Evolutionary conservation across 2,888 invertebrate species (phyloP), one percentile per base, ranked within the genome.

Genomic region (Microctonus aethiopoides): DNA sequence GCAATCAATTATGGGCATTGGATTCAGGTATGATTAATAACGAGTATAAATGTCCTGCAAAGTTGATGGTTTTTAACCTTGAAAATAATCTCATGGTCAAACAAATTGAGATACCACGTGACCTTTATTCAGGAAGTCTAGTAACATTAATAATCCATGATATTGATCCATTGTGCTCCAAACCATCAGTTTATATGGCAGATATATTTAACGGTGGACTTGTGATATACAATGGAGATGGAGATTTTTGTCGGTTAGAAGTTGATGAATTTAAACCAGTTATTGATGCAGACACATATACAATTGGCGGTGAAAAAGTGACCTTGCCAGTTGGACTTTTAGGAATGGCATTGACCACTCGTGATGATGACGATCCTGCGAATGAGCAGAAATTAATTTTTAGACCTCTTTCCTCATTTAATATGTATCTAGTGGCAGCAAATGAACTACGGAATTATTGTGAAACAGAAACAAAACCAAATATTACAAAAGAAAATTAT

Each of bases 41-140:
- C 0, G 76, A 79, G 1, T 89, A 89, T 77, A 80, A 87, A 16
- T 95, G 94, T 77, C 89, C 90, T 0, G 91, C 94, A 0, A 92
- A 94, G 83, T 84, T 94, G 11, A 84, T 94, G 0, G 91, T 92
- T 0, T 93, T 94, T 79, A 13, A 94, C 83, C 84, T 94, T 65
- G 80, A 80, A 57, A 91, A 88, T 0, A 82, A 85, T 65, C 3
- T 3, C n/a, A 16, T 74, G 52, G 62, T 46, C 2, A 56, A 26
- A 2, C 1, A 13, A 2, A 56, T 56, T 5, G 54, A 26, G 26
- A 56, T 26, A 26, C 26, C 24, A 5, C 26, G 13, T 11, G 16
- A 13, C 22, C 24, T 26, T 2, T 26, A 56, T 26, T 22, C 16
- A 11, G 24, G n/a, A 24, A 13, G 11, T 32, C n/a, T 32, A 4